Base-by-base conservation (phyloP, 2,113 vertebrate species). In the Conger conger region DNA sequence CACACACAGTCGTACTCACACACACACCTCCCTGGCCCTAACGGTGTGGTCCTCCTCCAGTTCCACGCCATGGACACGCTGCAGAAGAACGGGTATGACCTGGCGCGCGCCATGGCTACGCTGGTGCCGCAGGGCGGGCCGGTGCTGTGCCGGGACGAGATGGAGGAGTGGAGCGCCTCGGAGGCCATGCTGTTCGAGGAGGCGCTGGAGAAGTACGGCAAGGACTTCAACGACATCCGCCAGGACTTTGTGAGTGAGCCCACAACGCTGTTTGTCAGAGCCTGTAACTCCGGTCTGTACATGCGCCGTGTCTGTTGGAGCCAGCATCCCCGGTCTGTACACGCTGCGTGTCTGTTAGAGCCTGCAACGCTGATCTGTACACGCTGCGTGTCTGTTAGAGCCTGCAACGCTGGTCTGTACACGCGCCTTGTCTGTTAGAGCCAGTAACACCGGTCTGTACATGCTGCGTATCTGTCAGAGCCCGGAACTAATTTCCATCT, bases 171-270 rank as follows among this genome's bases (percentile, higher is more conserved):
- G 97, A 97, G 97, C 0, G 97, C 97, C 20, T 98, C 97, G 0
- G 97, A 98, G 89, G 97, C 97, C 87, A 98, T 98, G 97, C 92
- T 98, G 0, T 98, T 98, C 13, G 97, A 98, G 84, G 97, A 98
- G 89, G 97, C 97, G 0, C 92, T 98, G 83, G 97, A 98, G 87
- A 98, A 98, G 86, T 98, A 98, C 0, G 97, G 97, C 85, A 98
- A 98, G 87, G 97, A 98, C 86, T 98, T 98, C 90, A 98, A 97
- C 8, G 97, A 97, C 84, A 98, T 98, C 86, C 96, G 97, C 82
- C 97, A 98, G 92, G 97, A 98, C 88, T 98, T 98, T 90, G 97
- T 98, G 89, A 97, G 97, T 92, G 2, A 7, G 15, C 30, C 23
- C 53, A 33, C n/a, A n/a, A n/a, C n/a, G 54, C 36, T 17, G 3